Base-by-base conservation (phyloP, 2,113 vertebrate genomes). In the Perca fluviatilis region DNA sequence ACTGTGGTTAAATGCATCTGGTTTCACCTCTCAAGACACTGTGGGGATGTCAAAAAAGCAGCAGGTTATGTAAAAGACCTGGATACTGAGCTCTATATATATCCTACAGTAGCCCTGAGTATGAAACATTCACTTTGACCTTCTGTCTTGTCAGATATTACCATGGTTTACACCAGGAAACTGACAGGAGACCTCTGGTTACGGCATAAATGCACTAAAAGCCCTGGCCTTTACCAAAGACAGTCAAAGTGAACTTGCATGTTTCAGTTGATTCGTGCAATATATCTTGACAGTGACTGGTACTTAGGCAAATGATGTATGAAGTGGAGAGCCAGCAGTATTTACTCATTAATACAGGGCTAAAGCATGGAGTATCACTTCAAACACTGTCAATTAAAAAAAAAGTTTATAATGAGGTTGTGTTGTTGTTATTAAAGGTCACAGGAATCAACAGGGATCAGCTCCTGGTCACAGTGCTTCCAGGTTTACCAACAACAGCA, bases 401-500 rank as follows among this genome's bases (percentile, higher is more conserved):
- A 57, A 1, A 12, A 10, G 3, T 40, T 64, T 81, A 71, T 79
- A 63, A 74, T 69, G 65, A 84, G 62, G 8, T 61, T 73, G 74
- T 92, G 43, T 93, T 92, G 30, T 92, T 77, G 92, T 87, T 87
- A 0, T 87, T 30, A 96, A 91, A 95, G 97, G 97, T 95, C 77
- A 97, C 97, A 0, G 95, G 94, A 54, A 94, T 98, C 87, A 95
- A 95, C 7, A 94, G 93, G 84, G 95, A 96, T 73, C 96, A 97
- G 16, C 92, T 98, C 83, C 90, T 98, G 93, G 96, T 98, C 11
- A 94, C 96, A 0, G 95, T 98, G 74, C 94, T 97, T 7, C 96
- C 97, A 0, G 97, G 97, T 60, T 89, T 98, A 19, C 97, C 97
- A 7, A 97, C 97, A 0, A 94, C 96, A 14, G 97, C 97, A 0